These are phyloP conservation scores for Addax nasomaculatus DNA, from an alignment of 2,113 vertebrate species.

Conservation along the genomic window DNA sequence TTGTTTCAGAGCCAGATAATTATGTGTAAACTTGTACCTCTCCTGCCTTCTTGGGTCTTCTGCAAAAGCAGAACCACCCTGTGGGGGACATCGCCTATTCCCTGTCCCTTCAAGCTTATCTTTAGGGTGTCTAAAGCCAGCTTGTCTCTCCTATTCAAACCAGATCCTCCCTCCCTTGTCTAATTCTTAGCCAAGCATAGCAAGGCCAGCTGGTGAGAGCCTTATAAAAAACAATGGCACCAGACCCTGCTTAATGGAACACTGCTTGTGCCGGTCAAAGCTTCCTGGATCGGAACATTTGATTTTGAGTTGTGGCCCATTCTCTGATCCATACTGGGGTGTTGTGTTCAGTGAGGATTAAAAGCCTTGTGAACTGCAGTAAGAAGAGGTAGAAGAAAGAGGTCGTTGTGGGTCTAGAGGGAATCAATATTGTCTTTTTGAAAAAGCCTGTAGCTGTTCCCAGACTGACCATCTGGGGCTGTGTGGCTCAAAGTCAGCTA, in stretches of 20 bases:
- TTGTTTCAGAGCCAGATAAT: neutral
- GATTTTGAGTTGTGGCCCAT: slow-evolving; percentile 68
- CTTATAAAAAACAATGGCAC: slow-evolving; percentile 68
- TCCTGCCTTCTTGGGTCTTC: slow-evolving; percentile 39
- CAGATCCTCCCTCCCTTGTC: slow-evolving; percentile 75
- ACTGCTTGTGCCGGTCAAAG: slow-evolving; percentile 40
- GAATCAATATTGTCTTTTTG: slow-evolving; percentile 77
- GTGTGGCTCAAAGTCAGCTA: slow-evolving; percentile 65
- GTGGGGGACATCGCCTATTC: slow-evolving; percentile 39
- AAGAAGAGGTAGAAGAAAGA: slow-evolving; percentile 71
- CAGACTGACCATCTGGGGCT: slow-evolving; percentile 79
- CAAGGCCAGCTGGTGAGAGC: slow-evolving; percentile 76
- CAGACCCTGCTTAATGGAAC: slow-evolving; percentile 50
- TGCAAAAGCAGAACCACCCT: slow-evolving; percentile 37
- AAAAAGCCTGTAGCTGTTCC: slow-evolving; percentile 72
- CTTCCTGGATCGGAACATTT: slow-evolving; percentile 59
- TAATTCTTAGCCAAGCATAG: slow-evolving; percentile 78
- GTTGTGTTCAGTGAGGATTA: slow-evolving; percentile 70
- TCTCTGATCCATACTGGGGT: slow-evolving; percentile 70
- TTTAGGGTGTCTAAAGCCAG: slow-evolving; percentile 62
- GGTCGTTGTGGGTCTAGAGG: slow-evolving; percentile 69
- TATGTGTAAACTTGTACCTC: neutral
- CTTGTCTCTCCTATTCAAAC: slow-evolving; percentile 69
- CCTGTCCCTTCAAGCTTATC: slow-evolving; percentile 63
- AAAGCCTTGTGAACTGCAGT: slow-evolving; percentile 69